A percentile compares a stretch with the other conserved stretches of the same genome.
Conservation (phyloP, 1,140 invertebrate species). For the Diploscapter pachys region DNA sequence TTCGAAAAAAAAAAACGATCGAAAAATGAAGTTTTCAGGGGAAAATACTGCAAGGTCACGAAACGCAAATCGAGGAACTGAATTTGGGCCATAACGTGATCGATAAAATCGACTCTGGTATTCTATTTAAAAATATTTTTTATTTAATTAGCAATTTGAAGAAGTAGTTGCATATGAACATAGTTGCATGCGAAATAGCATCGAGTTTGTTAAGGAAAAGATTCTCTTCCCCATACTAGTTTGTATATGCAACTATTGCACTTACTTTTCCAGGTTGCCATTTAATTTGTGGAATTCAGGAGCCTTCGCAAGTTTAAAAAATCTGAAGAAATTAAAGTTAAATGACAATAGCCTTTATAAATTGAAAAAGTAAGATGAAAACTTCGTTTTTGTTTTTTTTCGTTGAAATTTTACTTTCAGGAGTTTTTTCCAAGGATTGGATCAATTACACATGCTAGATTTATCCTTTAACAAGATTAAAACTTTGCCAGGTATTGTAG, state of each 20-base stretch:
- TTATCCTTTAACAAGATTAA: slow-evolving; percentile 1
- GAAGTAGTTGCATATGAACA: not conserved
- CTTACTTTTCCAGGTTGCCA: slow-evolving; percentile 1
- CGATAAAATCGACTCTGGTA: slow-evolving; percentile 10
- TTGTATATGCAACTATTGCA: not conserved
- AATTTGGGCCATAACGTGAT: slow-evolving; percentile 12
- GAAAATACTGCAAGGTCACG: slow-evolving; percentile 9
- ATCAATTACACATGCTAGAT: not conserved
- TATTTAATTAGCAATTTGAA: slow-evolving; percentile 7
- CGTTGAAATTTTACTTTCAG: slow-evolving; percentile 6
- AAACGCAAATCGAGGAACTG: slow-evolving; percentile 8
- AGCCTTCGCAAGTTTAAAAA: slow-evolving; percentile 21
- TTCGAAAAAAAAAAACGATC: not conserved
- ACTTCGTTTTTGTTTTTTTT: not conserved
- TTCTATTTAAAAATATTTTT: slow-evolving; percentile 7
- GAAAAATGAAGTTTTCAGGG: not conserved
- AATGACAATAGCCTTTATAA: slow-evolving; percentile 14
- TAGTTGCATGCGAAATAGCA: not conserved
- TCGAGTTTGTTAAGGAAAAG: too few relatives aligned
- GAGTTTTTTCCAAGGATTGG: slow-evolving; percentile 12
- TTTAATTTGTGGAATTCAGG: not conserved
- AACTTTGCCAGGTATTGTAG: not conserved
- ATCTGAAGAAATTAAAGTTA: not conserved
- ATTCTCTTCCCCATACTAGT: too few relatives aligned
- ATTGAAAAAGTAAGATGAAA: slow-evolving; percentile 14